These are phyloP conservation scores for Leptestheria dahalacensis DNA, from an alignment of 1,140 invertebrate species.

Conservation along the genomic window DNA sequence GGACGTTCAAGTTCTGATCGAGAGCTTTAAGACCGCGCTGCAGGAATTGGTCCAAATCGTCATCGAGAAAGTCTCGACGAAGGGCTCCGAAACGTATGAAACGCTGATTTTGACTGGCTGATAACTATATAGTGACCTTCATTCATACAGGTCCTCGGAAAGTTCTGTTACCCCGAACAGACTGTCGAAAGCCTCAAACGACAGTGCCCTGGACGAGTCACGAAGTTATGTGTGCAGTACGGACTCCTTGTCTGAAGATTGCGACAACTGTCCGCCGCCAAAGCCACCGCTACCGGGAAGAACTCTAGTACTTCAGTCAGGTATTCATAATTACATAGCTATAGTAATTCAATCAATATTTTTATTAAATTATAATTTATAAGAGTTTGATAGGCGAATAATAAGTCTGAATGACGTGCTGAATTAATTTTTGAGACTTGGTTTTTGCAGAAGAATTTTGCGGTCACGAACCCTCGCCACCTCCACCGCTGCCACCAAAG, in stretches of 20 bases:
- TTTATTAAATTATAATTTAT: neutral
- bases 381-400: neutral
- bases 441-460: neutral
- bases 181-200: constrained; percentile 9
- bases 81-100: neutral
- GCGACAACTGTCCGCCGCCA: constrained; percentile 45
- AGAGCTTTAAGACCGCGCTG: constrained; percentile 21
- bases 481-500: constrained; percentile 59
- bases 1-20: constrained; percentile 44
- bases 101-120: too few relatives aligned
- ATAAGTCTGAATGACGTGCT: neutral
- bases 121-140: neutral
- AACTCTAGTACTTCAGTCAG: too few relatives aligned
- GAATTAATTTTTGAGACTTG: neutral
- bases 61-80: neutral
- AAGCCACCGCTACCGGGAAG: constrained; percentile 61
- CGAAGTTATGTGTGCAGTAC: constrained; percentile 3
- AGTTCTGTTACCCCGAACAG: neutral
- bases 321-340: too few relatives aligned
- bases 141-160: neutral
- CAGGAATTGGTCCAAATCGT: neutral
- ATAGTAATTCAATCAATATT: too few relatives aligned
- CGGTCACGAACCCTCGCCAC: constrained; percentile 21
- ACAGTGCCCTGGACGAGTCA: constrained; percentile 7
- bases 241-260: neutral